Evolutionary conservation across 2,888 invertebrate species (phyloP).

Genomic region (Steinernema hermaphroditum): DNA sequence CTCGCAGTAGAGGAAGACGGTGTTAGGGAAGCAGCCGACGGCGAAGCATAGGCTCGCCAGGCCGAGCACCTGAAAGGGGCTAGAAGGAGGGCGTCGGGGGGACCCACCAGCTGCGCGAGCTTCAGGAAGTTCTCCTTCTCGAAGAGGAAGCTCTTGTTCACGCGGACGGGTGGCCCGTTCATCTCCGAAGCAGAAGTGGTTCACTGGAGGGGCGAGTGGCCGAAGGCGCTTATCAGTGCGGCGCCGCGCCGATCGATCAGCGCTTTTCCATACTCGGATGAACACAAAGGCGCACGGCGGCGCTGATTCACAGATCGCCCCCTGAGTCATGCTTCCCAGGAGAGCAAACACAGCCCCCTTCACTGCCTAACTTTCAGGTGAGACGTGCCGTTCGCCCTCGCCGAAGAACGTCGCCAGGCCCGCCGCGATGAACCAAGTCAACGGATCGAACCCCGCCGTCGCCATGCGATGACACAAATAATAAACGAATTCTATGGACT

Average conservation of each 20-base stretch:
- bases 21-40: conserved; percentile 16
- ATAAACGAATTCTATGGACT: conserved; percentile 5
- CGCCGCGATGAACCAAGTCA: background rate
- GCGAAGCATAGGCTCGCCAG: background rate
- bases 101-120: conserved; percentile 12
- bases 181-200: background rate
- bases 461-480: conserved; percentile 12
- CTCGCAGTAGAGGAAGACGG: conserved; percentile 72
- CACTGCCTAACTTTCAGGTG: background rate
- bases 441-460: conserved; percentile 1
- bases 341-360: conserved; percentile 9
- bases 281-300: background rate
- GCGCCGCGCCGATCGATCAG: background rate
- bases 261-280: background rate
- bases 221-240: conserved; percentile 8
- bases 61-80: conserved; percentile 39
- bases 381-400: background rate
- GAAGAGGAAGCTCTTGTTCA: conserved; percentile 25
- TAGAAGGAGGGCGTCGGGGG: background rate
- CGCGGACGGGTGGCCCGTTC: conserved; percentile 1
- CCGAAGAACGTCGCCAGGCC: background rate
- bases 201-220: background rate
- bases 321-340: background rate
- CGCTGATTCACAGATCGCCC: background rate
- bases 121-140: conserved; percentile 29